Conservation (phyloP, 2,888 invertebrate genomes). For the Spisula subtruncata region DNA sequence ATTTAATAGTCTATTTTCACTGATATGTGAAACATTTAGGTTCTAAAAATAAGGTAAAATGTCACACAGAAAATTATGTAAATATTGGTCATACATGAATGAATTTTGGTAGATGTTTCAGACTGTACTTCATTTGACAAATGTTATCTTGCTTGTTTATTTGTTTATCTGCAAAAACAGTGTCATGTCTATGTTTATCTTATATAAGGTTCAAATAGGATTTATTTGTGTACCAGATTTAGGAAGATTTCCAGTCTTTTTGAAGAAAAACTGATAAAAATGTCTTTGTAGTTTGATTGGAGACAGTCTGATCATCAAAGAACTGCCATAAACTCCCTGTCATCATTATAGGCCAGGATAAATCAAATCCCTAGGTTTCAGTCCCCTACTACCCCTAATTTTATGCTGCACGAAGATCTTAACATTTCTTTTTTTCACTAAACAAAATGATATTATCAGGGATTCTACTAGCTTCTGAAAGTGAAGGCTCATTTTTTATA, state of each 20-base stretch:
- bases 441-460: too few species aligned
- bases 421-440: too few species aligned
- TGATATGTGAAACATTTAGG: too few species aligned
- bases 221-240: background rate
- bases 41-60: background rate
- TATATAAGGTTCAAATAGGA: conserved; percentile 4
- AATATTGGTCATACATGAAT: background rate
- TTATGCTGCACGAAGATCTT: too few species aligned
- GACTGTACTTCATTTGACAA: background rate
- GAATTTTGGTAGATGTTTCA: background rate
- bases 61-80: background rate
- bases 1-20: too few species aligned
- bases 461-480: too few species aligned
- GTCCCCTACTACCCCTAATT: too few species aligned
- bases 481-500: too few species aligned
- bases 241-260: background rate
- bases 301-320: background rate
- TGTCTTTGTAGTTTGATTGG: background rate
- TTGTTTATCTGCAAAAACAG: conserved; percentile 10
- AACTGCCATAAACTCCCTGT: background rate
- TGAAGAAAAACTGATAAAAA: background rate
- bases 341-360: background rate
- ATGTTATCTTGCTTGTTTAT: background rate
- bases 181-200: conserved; percentile 12
- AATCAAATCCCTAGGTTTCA: too few species aligned